Base-by-base conservation (phyloP, 2,888 invertebrate species). In the Hypsopygia costalis region DNA sequence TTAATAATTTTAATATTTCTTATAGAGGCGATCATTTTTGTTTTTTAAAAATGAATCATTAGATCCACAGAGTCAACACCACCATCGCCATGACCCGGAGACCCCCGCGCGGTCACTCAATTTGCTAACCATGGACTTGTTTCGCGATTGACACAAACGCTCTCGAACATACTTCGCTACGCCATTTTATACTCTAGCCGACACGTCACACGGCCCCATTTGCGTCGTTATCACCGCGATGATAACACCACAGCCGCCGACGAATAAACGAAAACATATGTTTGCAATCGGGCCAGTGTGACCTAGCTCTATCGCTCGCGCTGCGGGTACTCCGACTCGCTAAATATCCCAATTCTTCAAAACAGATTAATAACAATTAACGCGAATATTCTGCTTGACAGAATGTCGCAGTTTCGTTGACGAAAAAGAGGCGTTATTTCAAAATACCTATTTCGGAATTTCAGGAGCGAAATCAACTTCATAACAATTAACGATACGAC, bases 401-500 rank as follows among this genome's bases (percentile, higher is more conserved):
- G 9, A 34, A 34, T 34, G 34, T 34, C 34, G 20, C 21, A 34
- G 21, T 21, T 34, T 10, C 20, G 1, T 58, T 68, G 64, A 69
- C 59, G 73, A 81, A 86, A 85, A 85, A 80, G 76, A 78, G 79
- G 82, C 74, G 80, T 82, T 77, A 80, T 85, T 86, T 86, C 83
- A 85, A 81, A 86, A 87, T 85, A 82, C 81, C 78, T 83, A 86
- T 85, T 87, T 86, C 74, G 83, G 86, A 83, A 87, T 86, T 88
- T 88, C 87, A 88, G 87, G 83, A 85, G 78, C 81, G 85, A 87
- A 88, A 87, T 87, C 87, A 87, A 87, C 87, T 88, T 87, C 87
- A 87, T 88, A 88, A 88, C 87, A 88, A 88, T 88, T 88, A 88
- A 87, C 87, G 86, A 88, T 86, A 87, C 86, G 87, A 87, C 87